A percentile compares a stretch with the other conserved stretches of the same genome.
Evolutionary conservation across 2,888 invertebrate genomes (phyloP).

Genomic region (Coremacera marginata): DNA sequence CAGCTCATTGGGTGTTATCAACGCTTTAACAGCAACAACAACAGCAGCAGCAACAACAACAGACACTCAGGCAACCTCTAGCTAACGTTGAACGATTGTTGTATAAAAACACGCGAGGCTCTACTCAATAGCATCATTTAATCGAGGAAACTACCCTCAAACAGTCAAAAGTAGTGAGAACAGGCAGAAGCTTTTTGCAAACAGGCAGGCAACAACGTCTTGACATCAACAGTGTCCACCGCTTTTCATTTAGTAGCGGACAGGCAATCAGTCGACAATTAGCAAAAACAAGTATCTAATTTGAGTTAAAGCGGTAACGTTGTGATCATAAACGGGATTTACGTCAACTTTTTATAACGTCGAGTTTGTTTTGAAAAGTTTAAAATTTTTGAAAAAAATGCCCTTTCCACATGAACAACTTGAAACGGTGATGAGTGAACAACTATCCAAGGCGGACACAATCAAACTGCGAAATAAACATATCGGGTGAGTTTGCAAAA

Average conservation of each 20-base stretch:
- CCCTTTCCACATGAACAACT: slow-evolving; percentile 62
- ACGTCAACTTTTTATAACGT: not conserved
- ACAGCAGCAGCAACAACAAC: too few species aligned
- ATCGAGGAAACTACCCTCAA: slow-evolving; percentile 47
- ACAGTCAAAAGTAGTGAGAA: slow-evolving; percentile 26
- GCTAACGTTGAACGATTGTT: not conserved
- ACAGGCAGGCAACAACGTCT: too few species aligned
- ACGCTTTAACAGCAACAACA: not conserved
- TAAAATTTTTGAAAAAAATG: slow-evolving; percentile 49
- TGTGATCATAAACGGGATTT: too few species aligned
- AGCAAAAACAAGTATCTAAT: slow-evolving; percentile 6
- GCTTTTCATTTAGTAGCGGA: slow-evolving; percentile 29
- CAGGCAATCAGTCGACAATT: slow-evolving; percentile 18
- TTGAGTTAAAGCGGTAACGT: slow-evolving; percentile 10
- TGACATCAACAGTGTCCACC: not conserved
- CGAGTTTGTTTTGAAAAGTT: too few species aligned
- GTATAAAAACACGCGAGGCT: slow-evolving; percentile 57
- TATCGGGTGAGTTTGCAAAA: slow-evolving; percentile 78
- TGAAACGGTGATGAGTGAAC: slow-evolving; percentile 70
- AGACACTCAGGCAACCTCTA: too few species aligned
- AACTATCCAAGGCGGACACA: slow-evolving; percentile 84
- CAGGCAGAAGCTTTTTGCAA: slow-evolving; percentile 15
- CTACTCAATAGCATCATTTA: slow-evolving; percentile 57
- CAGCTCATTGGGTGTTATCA: not conserved
- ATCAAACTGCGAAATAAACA: slow-evolving; percentile 84